Evolutionary conservation across 2,888 invertebrate genomes (phyloP).

Genomic region (Tineola bisselliella): DNA sequence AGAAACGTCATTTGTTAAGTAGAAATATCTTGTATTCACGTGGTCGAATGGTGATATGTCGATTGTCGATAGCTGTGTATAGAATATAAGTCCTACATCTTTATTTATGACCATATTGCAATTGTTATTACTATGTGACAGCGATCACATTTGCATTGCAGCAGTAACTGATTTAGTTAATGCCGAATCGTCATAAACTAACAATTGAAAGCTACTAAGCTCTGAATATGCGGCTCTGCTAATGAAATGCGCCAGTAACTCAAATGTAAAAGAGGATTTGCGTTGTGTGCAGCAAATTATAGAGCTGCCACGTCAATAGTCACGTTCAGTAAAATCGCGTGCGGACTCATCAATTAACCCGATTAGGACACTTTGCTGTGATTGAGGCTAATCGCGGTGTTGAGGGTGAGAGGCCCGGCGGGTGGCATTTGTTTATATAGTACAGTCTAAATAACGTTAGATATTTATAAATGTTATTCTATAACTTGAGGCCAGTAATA

Average conservation of each 20-base stretch:
- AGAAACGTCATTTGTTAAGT: too few relatives aligned
- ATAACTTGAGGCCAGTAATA: too few relatives aligned
- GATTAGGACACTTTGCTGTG: conserved; percentile 44
- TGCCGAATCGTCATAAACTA: neutral
- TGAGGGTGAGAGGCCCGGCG: neutral
- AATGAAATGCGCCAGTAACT: conserved; percentile 3
- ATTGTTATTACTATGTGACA: neutral
- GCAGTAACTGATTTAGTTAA: neutral
- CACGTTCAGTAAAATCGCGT: conserved; percentile 15
- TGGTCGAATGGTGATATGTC: too few relatives aligned
- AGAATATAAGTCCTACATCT: too few relatives aligned
- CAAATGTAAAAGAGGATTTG: conserved; percentile 5
- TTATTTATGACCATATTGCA: neutral
- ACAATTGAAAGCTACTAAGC: neutral
- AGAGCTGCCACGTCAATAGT: conserved; percentile 10
- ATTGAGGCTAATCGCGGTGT: conserved; percentile 43
- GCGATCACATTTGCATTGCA: neutral
- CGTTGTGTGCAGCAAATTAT: conserved; percentile 11
- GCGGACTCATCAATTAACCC: conserved; percentile 46
- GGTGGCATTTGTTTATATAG: neutral
- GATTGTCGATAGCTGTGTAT: too few relatives aligned
- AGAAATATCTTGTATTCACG: too few relatives aligned
- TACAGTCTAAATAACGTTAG: neutral
- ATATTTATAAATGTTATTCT: neutral
- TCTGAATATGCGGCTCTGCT: neutral